Conservation (phyloP, 2,888 invertebrate species). For the Acrocera orbiculus region DNA sequence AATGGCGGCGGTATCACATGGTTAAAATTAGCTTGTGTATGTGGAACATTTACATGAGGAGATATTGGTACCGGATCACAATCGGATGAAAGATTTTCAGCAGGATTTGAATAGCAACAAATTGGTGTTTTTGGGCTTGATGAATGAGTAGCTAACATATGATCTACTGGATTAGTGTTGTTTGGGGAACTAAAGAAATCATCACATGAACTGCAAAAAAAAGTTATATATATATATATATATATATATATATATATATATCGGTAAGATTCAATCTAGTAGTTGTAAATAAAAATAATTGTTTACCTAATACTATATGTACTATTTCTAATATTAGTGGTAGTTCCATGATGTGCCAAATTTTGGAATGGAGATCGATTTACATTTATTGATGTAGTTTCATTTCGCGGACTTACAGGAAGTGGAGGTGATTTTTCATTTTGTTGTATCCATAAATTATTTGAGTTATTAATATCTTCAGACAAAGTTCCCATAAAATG, state of each 20-base stretch:
- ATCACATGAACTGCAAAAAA: conserved; percentile 7
- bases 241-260: too few species aligned
- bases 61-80: conserved; percentile 24
- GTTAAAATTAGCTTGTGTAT: conserved; percentile 22
- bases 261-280: not conserved
- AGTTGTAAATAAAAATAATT: not conserved
- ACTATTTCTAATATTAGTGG: conserved; percentile 9
- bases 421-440: conserved; percentile 12
- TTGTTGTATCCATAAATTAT: not conserved
- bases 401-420: conserved; percentile 24
- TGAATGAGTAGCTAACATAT: conserved; percentile 7
- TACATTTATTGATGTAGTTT: conserved; percentile 12
- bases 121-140: conserved; percentile 10
- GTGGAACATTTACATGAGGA: conserved; percentile 32
- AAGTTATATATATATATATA: not conserved
- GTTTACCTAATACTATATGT: conserved; percentile 11
- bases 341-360: conserved; percentile 12
- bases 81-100: conserved; percentile 1
- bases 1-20: conserved; percentile 24
- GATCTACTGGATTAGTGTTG: conserved; percentile 6
- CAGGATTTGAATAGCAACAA: conserved; percentile 8
- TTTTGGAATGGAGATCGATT: conserved; percentile 29
- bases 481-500: conserved; percentile 1
- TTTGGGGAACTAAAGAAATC: conserved; percentile 3
- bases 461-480: conserved; percentile 3